A percentile compares a stretch with the other conserved stretches of the same genome.
Evolutionary conservation across 2,888 invertebrate species (phyloP).

Genomic region (Ichneumon xanthorius): DNA sequence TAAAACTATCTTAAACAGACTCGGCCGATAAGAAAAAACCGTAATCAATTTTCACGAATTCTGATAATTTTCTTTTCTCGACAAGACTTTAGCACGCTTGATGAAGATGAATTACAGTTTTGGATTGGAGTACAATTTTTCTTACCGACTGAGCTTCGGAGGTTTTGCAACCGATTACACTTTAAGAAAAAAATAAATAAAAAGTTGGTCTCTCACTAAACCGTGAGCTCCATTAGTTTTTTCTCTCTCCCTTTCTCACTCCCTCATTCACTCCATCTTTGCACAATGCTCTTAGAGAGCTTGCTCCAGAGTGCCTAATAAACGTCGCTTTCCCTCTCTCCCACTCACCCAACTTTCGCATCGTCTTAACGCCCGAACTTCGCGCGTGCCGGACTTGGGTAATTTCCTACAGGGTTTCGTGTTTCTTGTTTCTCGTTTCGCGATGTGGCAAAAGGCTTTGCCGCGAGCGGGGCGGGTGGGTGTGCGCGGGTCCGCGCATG

Average conservation of each 20-base stretch:
- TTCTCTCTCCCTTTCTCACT: neutral
- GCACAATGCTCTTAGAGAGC: too few species aligned
- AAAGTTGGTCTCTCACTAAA: neutral
- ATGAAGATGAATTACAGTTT: neutral
- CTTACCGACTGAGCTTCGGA: neutral
- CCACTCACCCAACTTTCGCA: neutral
- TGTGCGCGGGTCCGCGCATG: neutral
- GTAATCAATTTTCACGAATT: too few species aligned
- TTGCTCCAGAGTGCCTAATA: too few species aligned
- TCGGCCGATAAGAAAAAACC: too few species aligned
- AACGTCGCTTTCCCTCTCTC: too few species aligned
- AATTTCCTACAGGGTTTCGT: neutral
- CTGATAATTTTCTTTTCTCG: too few species aligned
- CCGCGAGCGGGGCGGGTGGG: neutral
- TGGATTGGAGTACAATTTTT: neutral
- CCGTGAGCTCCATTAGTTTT: neutral
- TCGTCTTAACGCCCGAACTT: conserved; percentile 5
- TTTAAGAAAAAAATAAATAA: neutral
- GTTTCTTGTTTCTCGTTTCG: conserved; percentile 4
- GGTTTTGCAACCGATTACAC: too few species aligned
- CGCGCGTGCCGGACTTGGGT: neutral
- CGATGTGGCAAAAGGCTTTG: neutral
- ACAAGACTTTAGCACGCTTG: too few species aligned
- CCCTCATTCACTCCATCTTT: too few species aligned
- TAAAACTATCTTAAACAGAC: too few species aligned